A percentile compares a stretch with the other conserved stretches of the same genome.
Conservation (phyloP, 2,888 invertebrate genomes). For the Mystacides longicornis region DNA sequence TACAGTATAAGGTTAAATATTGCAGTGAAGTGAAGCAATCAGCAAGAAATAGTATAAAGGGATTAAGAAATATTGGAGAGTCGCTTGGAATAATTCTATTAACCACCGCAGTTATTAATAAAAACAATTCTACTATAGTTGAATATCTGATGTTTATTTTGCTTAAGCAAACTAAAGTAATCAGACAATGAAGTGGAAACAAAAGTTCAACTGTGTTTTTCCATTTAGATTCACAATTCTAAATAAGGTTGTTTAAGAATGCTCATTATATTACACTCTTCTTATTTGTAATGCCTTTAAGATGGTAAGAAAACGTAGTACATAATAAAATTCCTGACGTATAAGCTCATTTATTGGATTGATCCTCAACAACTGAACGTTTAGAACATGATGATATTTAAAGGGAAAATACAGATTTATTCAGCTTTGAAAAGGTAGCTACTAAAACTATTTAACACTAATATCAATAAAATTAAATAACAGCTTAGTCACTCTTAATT, state of each 20-base stretch:
- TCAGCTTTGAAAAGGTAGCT: too few species aligned
- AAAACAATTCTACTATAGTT: too few species aligned
- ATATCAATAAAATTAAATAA: too few species aligned
- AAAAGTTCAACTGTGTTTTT: not conserved
- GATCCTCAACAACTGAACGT: not conserved
- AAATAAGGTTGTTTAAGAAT: not conserved
- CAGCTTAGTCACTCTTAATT: too few species aligned
- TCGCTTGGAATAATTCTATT: too few species aligned
- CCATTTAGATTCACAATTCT: not conserved
- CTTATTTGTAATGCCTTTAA: not conserved
- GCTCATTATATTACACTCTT: not conserved
- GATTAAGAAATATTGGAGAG: too few species aligned
- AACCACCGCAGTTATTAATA: too few species aligned
- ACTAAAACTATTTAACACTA: too few species aligned
- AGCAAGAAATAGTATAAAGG: too few species aligned
- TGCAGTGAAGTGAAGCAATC: too few species aligned
- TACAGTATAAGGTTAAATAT: too few species aligned
- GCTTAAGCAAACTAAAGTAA: not conserved
- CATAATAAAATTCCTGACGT: not conserved
- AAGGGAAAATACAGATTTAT: not conserved
- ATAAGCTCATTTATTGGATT: not conserved
- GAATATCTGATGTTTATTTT: not conserved
- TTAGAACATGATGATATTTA: not conserved
- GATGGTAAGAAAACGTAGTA: not conserved
- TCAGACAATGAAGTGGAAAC: not conserved